A percentile compares a stretch with the other conserved stretches of the same genome.
Conservation (phyloP, 2,888 invertebrate species). For the Choristoneura rosaceana region DNA sequence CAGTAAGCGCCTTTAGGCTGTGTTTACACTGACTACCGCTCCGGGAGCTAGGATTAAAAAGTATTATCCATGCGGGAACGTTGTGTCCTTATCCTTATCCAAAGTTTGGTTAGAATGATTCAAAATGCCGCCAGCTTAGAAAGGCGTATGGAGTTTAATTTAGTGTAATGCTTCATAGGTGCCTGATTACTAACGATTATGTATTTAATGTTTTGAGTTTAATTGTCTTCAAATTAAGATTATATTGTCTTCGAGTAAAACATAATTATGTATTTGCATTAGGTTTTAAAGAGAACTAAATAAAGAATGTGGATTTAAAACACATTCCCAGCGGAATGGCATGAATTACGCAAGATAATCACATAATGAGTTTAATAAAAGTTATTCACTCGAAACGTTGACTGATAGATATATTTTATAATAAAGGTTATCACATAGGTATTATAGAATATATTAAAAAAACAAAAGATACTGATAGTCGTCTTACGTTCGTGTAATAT, state of each 20-base stretch:
- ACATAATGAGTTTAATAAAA: not conserved
- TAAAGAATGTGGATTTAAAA: not conserved
- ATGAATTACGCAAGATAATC: not conserved
- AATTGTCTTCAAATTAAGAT: too few relatives aligned
- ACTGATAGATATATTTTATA: not conserved
- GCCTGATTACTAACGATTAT: too few relatives aligned
- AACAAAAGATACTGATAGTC: slow-evolving; percentile 27
- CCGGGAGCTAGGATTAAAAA: slow-evolving; percentile 55
- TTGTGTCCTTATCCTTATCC: slow-evolving; percentile 48
- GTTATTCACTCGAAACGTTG: not conserved
- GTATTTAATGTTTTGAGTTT: too few relatives aligned
- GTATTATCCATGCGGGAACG: slow-evolving; percentile 58
- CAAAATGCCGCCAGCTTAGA: slow-evolving; percentile 17
- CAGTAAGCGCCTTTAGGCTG: slow-evolving; percentile 3
- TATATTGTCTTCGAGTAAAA: too few relatives aligned
- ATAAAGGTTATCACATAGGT: slow-evolving; percentile 10
- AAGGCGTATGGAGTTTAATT: not conserved
- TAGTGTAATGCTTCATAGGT: not conserved
- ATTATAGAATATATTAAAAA: slow-evolving; percentile 14
- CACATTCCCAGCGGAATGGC: not conserved
- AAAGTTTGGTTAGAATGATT: slow-evolving; percentile 30
- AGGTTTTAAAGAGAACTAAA: not conserved
- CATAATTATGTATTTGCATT: not conserved
- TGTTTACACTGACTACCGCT: slow-evolving; percentile 67
- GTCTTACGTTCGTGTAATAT: slow-evolving; percentile 42